Percentiles rank a stretch among this genome's conserved stretches.
Conservation (phyloP, 2,797 vertebrate species). For the Danio kyathit region DNA sequence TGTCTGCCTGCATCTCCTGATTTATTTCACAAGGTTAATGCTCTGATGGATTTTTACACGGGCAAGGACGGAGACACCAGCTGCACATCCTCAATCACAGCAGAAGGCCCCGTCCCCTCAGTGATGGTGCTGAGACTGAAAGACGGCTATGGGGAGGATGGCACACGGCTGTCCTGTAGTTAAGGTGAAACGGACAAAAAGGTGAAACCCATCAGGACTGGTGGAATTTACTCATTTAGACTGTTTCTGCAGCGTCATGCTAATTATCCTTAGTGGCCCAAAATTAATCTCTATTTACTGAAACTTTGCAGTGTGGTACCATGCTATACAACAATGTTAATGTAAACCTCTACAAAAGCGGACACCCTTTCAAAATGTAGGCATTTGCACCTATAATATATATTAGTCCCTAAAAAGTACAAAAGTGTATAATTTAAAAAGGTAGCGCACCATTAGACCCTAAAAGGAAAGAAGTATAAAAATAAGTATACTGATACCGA, state of each 20-base stretch:
- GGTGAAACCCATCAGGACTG: background rate
- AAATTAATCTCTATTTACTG: background rate
- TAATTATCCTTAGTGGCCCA: background rate
- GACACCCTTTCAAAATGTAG: too few species aligned
- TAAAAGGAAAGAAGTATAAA: too few species aligned
- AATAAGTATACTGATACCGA: too few species aligned
- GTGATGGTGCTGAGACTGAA: constrained; percentile 37
- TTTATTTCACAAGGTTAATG: constrained; percentile 59
- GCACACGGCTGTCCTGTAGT: background rate
- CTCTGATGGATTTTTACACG: constrained; percentile 54
- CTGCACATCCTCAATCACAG: constrained; percentile 59
- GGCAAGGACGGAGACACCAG: constrained; percentile 42
- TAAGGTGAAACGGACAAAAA: constrained; percentile 14
- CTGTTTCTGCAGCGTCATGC: background rate
- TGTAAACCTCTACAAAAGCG: background rate
- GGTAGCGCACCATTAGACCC: too few species aligned
- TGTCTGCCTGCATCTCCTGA: constrained; percentile 52
- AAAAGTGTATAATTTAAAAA: too few species aligned
- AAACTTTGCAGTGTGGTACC: too few species aligned
- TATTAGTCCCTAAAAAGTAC: too few species aligned
- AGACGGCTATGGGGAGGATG: background rate
- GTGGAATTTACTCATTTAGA: background rate
- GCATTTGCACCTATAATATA: too few species aligned
- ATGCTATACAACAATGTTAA: too few species aligned
- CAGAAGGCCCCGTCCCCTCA: constrained; percentile 19